phyloP scores from a whole-genome alignment of 1,140 invertebrate genomes.

The Apis dorsata region DNA sequence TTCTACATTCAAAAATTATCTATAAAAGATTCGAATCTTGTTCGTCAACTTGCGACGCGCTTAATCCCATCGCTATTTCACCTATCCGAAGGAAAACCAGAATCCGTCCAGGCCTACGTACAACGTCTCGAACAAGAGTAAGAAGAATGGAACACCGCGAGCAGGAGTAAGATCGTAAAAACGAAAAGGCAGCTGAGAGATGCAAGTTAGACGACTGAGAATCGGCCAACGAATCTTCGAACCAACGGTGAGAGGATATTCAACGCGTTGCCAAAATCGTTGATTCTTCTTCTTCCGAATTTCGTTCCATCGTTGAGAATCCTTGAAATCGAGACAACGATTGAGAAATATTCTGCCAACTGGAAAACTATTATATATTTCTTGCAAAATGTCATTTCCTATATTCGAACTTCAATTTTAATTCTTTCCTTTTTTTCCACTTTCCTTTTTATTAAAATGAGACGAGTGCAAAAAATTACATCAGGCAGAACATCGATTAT shows the following conservation, averaged over 20 bases:
- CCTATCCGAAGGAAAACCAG: constrained; percentile 49
- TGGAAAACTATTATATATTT: too few relatives aligned
- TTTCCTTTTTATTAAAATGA: too few relatives aligned
- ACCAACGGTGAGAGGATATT: neutral
- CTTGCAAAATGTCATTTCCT: too few relatives aligned
- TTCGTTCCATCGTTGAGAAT: constrained; percentile 13
- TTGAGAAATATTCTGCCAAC: too few relatives aligned
- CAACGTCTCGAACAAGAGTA: constrained; percentile 33
- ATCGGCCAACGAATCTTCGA: constrained; percentile 16
- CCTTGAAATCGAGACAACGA: constrained; percentile 18
- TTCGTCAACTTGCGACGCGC: too few relatives aligned
- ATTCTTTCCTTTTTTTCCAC: too few relatives aligned
- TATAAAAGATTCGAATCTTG: too few relatives aligned
- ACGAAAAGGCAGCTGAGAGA: constrained; percentile 33
- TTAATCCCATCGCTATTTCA: neutral
- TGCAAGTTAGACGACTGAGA: constrained; percentile 28
- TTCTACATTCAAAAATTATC: too few relatives aligned
- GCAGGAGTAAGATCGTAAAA: constrained; percentile 27
- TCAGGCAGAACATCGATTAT: too few relatives aligned
- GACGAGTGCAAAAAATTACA: too few relatives aligned
- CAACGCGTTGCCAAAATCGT: constrained; percentile 4
- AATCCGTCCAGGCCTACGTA: constrained; percentile 21
- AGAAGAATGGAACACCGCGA: constrained; percentile 29
- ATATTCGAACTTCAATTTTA: too few relatives aligned
- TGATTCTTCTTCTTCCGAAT: neutral